phyloP scores from a whole-genome alignment of 92 coral and sea anemone species.

The Actinernus sp. region DNA sequence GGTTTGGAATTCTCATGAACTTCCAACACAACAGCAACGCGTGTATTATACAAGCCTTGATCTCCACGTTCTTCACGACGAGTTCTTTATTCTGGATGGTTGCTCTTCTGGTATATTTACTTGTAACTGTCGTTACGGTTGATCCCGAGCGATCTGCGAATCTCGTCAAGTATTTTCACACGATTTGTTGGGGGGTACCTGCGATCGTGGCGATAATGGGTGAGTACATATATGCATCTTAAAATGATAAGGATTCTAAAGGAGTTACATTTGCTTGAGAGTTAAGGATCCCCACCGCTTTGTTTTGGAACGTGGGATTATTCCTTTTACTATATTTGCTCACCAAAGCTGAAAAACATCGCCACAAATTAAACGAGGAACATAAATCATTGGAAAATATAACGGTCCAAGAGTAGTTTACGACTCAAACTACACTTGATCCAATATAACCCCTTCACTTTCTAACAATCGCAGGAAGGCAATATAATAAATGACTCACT shows the following conservation, averaged over 20 bases:
- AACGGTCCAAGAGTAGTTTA: no score
- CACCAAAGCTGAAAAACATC: neutral
- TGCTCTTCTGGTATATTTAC: conserved; percentile 30
- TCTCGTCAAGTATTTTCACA: conserved; percentile 29
- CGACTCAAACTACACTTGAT: no score
- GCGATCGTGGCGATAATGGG: conserved; percentile 2
- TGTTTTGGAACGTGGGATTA: no score
- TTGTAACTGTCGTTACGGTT: conserved; percentile 32
- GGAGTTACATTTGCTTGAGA: no score
- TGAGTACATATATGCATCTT: no score
- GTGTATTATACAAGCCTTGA: conserved; percentile 39
- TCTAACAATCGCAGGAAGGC: no score
- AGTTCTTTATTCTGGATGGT: conserved; percentile 54
- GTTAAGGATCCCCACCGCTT: no score
- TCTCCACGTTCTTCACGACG: conserved; percentile 30
- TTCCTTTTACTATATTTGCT: neutral
- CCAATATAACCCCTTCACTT: no score
- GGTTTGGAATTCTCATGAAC: conserved; percentile 5
- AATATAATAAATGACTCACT: no score
- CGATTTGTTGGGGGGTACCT: conserved; percentile 39
- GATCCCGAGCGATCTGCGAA: conserved; percentile 29
- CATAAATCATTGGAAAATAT: no score
- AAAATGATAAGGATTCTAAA: no score
- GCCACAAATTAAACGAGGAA: neutral
- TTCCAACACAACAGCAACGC: neutral